Evolutionary conservation across 2,888 invertebrate genomes (phyloP).

Genomic region (Diloba caeruleocephala): DNA sequence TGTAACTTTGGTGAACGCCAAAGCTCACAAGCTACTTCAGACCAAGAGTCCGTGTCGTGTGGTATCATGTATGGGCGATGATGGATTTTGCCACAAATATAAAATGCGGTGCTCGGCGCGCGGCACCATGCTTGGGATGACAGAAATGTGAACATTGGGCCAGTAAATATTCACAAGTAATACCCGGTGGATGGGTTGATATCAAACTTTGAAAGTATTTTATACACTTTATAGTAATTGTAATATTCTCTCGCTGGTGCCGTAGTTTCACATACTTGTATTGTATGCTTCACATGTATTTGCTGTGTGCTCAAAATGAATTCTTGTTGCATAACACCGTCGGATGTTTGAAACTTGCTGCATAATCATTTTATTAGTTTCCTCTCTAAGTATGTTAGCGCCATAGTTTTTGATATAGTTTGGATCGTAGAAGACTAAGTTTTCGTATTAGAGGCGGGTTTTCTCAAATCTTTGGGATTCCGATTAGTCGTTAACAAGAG

Average conservation of each 20-base stretch:
- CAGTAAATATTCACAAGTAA: background rate
- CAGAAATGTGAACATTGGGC: too few species aligned
- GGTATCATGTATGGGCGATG: too few species aligned
- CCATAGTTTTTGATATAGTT: conserved; percentile 10
- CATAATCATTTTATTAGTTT: conserved; percentile 36
- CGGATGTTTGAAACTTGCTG: conserved; percentile 10
- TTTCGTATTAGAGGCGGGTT: background rate
- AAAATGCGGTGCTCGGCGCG: too few species aligned
- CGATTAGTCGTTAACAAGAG: background rate
- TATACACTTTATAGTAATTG: conserved; percentile 1
- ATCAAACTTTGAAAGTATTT: background rate
- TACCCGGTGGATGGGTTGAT: background rate
- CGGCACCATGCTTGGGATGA: too few species aligned
- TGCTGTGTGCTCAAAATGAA: conserved; percentile 22
- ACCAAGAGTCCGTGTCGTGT: too few species aligned
- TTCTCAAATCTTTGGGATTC: background rate
- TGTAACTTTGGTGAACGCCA: too few species aligned
- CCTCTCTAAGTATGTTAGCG: conserved; percentile 5
- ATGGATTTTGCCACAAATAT: too few species aligned
- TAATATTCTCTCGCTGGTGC: background rate
- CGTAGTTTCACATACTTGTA: conserved; percentile 11
- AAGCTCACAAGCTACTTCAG: too few species aligned
- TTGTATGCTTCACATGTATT: conserved; percentile 11
- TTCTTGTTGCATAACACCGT: conserved; percentile 22
- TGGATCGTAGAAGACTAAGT: background rate